Evolutionary conservation across 2,113 vertebrate species (phyloP), one percentile per base, ranked within the genome.

Genomic region (Gorsachius goisagi): DNA sequence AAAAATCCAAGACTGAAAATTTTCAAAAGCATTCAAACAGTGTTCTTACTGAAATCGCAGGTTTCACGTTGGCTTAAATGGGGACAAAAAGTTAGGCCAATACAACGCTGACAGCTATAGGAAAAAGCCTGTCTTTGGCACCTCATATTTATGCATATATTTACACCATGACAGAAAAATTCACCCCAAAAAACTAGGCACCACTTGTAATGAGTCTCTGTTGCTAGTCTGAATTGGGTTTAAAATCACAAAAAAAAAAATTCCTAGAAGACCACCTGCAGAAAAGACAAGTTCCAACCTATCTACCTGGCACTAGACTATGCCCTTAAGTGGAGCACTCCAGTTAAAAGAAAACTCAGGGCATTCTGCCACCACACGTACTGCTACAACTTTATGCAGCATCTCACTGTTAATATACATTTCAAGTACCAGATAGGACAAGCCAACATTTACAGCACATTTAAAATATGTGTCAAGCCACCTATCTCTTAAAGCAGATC

Each of bases 251-350:
- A 73, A 84, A 88, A 75, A 73, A 81, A 47, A 58, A 41, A 41
- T 11, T 13, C 9, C 41, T 87, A 49, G 59, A 93, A 95, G 98
- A 97, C 98, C 98, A 98, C 96, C 97, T 98, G 97, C 94, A 53
- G 95, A 88, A 95, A 86, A 90, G 87, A 72, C 93, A 64, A 98
- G 98, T 96, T 98, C 95, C 97, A 96, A 97, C 97, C 83, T 44
- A 97, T 97, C 96, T 95, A 95, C 95, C 96, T 98, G 98, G 97
- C 97, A 98, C 95, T 47, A 71, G 83, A 63, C 53, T 81, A 89
- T 87, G 80, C 91, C 93, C 72, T 91, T 83, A 66, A 97, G 95
- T 90, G 93, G 79, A 96, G 82, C 56, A 76, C 92, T 95, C 85
- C 94, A 90, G 89, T 88, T 95, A 89, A 95, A 96, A 95, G 88